Evolutionary conservation across 2,113 vertebrate genomes (phyloP), one percentile per base, ranked within the genome.

Genomic region (Gopherus flavomarginatus): DNA sequence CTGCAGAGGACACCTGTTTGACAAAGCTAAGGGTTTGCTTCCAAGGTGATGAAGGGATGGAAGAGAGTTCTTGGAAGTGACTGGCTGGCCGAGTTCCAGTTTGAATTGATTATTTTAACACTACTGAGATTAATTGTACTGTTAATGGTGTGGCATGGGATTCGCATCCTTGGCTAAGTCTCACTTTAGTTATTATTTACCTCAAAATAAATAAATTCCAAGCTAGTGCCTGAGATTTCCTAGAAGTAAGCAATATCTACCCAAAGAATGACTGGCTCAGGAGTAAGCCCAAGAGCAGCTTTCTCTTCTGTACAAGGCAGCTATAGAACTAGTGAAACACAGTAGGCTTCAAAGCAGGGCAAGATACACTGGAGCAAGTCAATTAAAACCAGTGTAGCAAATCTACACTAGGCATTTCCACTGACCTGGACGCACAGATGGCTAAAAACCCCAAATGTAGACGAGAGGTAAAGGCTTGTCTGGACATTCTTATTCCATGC

Each of bases 1-100:
- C 38, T 75, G 62, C 35, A 17, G 35, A 19, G 17, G 62, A 75
- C 72, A 44, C 38, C 42, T 77, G 38, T 19, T 65, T 14, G 24
- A 4, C 2, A 22, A 35, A 52, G 49, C 53, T 50, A 24, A 49
- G 81, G 44, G 17, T 26, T 57, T 86, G 44, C 62, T 44, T 90
- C 8, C 1, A 3, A 26, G 54, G 0, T 29, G 84, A 53, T 62
- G 38, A 72, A 91, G 62, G 53, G 29, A 8, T 1, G 17, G 7
- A 27, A 83, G 85, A 38, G 85, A 88, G 0, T 0, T 69, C 83
- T 54, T 44, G 59, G 12, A 6, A 2, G 0, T 5, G 65, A n/a
- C 16, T n/a, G 80, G 29, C 56, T 77, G 72, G 22, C 10, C 57
- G 53, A 59, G 75, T 84, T 90, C 86, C 85, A 59, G 82, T 44